Evolutionary conservation across 2,113 vertebrate genomes (phyloP).

Genomic region (Meleagris gallopavo): DNA sequence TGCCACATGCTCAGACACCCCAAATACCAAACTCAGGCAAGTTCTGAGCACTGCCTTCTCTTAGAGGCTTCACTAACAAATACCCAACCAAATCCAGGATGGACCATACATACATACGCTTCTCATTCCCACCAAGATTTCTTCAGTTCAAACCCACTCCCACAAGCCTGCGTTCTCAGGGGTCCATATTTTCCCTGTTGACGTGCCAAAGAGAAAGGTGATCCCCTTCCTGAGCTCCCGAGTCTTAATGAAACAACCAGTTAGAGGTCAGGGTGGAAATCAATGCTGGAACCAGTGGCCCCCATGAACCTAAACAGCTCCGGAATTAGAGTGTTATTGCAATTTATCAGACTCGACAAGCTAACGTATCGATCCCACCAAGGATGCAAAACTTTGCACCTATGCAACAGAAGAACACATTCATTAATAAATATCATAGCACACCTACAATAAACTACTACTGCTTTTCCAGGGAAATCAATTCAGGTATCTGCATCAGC

Average conservation of each 20-base stretch:
- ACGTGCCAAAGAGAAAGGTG: neutral
- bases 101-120: neutral
- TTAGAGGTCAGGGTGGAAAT: neutral
- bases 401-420: neutral
- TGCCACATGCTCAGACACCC: neutral
- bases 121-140: neutral
- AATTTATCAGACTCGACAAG: neutral
- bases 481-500: neutral
- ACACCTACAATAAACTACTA: neutral
- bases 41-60: neutral
- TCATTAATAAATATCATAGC: neutral
- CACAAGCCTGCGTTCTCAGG: accelerated
- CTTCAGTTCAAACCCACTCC: neutral
- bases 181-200: neutral
- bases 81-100: neutral
- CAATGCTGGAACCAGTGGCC: neutral
- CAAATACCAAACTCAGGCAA: neutral
- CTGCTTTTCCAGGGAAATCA: neutral
- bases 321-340: neutral
- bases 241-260: neutral
- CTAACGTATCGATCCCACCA: neutral
- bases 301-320: neutral
- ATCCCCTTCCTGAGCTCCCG: neutral
- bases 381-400: neutral
- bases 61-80: neutral